Base-by-base conservation (phyloP, 2,797 vertebrate genomes). In the Malurus splendens region DNA sequence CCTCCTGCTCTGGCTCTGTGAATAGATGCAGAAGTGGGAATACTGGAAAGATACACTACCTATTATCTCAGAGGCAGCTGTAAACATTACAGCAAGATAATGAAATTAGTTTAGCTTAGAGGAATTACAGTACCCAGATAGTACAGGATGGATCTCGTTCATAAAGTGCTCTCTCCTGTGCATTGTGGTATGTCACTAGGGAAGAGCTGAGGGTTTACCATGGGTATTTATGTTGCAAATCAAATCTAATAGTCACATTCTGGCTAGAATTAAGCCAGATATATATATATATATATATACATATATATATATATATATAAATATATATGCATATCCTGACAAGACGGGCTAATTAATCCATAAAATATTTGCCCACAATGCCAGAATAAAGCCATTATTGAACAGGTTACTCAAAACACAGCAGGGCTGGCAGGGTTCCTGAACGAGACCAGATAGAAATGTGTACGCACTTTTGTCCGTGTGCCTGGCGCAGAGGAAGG, bases 81-180 rank as follows among this genome's bases (percentile, higher is more conserved):
- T 94, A 95, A 95, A 94, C 80, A 78, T 92, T 90, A 82, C 68
- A 77, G 87, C 72, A 89, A 81, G 82, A 95, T 93, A 94, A 96
- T 80, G 67, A 77, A 94, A 95, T 94, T 90, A 93, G 84, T 92
- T 92, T 79, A 79, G 60, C 89, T 76, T 87, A 80, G 87, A 79
- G 83, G 74, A 95, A 90, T 90, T 90, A 94, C 51, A 24, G 62
- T 65, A 86, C 55, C 59, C 54, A 90, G 73, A 84, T 45, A 84
- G 81, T 28, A 66, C 64, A 52, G 78, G 54, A 28, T 5, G 0
- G 10, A 85, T 87, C 61, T 89, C 86, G 89, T 94, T 96, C 93
- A 90, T 89, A 82, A 93, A 80, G 54, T 77, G 44, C 51, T 94
- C 70, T 93, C 78, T 59, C 89, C 83, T 78, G 42, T 50, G 50